These are phyloP conservation scores for Drosophila sucinea DNA, from an alignment of 1,140 invertebrate genomes.

Conservation along the genomic window DNA sequence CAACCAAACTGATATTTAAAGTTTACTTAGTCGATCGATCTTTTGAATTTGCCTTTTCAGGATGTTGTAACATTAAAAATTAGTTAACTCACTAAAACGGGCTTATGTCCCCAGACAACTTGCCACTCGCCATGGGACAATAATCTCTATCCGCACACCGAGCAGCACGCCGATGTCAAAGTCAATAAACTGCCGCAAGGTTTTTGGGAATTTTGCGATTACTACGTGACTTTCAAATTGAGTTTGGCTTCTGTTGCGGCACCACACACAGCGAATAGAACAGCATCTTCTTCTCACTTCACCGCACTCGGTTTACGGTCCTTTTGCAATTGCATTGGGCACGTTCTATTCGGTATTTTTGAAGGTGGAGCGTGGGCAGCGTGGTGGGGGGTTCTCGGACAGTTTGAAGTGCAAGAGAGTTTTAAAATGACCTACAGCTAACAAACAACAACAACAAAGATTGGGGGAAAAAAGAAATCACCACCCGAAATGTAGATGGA, in stretches of 20 bases:
- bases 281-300: slow-evolving; percentile 7
- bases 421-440: slow-evolving; percentile 16
- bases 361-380: too few species aligned
- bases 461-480: background rate
- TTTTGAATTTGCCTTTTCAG: background rate
- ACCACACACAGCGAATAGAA: too few species aligned
- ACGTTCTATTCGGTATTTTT: slow-evolving; percentile 26
- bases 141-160: slow-evolving; percentile 8
- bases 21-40: too few species aligned
- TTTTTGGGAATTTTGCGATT: slow-evolving; percentile 67
- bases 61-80: slow-evolving; percentile 1
- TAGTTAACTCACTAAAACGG: background rate
- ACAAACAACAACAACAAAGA: background rate
- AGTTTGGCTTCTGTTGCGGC: slow-evolving; percentile 42
- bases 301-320: slow-evolving; percentile 40
- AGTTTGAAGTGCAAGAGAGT: slow-evolving; percentile 19
- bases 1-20: too few species aligned
- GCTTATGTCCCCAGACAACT: background rate
- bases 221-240: slow-evolving; percentile 67
- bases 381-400: background rate
- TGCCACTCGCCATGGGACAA: slow-evolving; percentile 2
- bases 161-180: slow-evolving; percentile 29
- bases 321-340: slow-evolving; percentile 20
- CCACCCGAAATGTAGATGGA: slow-evolving; percentile 6
- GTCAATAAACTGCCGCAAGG: slow-evolving; percentile 65